phyloP scores from a whole-genome alignment of 2,113 vertebrate genomes.

The Lophura nycthemera region DNA sequence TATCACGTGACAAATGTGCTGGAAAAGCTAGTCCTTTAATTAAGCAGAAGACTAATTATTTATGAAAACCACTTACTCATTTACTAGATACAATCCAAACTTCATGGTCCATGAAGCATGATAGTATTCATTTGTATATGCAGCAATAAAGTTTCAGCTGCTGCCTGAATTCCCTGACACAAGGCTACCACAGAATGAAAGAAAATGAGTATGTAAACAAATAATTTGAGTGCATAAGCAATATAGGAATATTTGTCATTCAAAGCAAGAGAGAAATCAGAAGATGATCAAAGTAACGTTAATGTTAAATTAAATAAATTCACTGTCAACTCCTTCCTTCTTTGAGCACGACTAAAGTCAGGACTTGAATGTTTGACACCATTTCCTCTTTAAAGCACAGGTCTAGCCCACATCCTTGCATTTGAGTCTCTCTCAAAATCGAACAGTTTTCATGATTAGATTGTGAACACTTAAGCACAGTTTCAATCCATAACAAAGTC shows the following conservation, averaged over 20 bases:
- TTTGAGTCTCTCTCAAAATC: background rate
- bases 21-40: constrained; percentile 40
- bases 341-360: background rate
- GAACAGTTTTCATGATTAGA: background rate
- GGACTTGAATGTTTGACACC: background rate
- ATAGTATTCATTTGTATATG: background rate
- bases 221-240: background rate
- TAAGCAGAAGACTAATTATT: constrained; percentile 59
- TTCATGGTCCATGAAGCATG: constrained; percentile 32
- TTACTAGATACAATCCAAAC: constrained; percentile 45
- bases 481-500: background rate
- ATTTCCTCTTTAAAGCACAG: background rate
- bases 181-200: background rate
- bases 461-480: background rate
- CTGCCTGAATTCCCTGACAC: background rate
- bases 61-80: constrained; percentile 41
- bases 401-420: background rate
- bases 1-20: constrained; percentile 18
- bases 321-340: background rate
- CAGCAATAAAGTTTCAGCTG: constrained; percentile 13
- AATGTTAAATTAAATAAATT: background rate
- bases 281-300: background rate
- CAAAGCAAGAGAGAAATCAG: background rate
- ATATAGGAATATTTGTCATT: background rate
- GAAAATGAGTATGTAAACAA: background rate